These are phyloP conservation scores for Ylistrum balloti DNA, from an alignment of 1,140 invertebrate genomes.

Conservation along the genomic window DNA sequence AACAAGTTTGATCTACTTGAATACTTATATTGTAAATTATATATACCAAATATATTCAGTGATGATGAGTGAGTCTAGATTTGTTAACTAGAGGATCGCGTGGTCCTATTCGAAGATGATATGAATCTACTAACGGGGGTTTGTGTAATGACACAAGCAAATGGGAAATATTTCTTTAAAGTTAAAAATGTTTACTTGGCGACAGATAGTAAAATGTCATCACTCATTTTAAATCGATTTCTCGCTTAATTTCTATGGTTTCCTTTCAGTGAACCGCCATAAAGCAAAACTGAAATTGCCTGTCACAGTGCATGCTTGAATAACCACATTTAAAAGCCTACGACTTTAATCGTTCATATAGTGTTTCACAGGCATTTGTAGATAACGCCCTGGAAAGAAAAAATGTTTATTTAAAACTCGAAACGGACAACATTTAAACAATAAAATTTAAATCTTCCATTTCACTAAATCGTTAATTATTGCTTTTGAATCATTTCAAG, in stretches of 20 bases:
- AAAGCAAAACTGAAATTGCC: not conserved
- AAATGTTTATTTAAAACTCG: not conserved
- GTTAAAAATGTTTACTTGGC: not conserved
- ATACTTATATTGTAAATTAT: constrained; percentile 22
- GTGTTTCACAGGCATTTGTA: not conserved
- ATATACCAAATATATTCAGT: not conserved
- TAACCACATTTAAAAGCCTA: not conserved
- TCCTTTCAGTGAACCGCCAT: not conserved
- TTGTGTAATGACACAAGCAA: not conserved
- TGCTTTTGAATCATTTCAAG: not conserved
- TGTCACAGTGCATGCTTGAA: constrained; percentile 21
- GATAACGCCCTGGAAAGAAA: not conserved
- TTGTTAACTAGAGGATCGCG: not conserved
- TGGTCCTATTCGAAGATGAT: not conserved
- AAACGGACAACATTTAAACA: constrained; percentile 27
- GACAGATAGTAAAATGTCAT: constrained; percentile 33
- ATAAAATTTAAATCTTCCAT: not conserved
- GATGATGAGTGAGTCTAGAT: not conserved
- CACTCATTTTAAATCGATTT: constrained; percentile 4
- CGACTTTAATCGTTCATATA: not conserved
- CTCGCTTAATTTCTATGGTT: constrained; percentile 33
- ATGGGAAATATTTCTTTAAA: not conserved
- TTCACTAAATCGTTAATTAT: constrained; percentile 18
- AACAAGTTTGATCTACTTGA: not conserved
- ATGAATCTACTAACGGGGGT: not conserved